Evolutionary conservation across 2,113 vertebrate genomes (phyloP).

Genomic region (Argyrosomus japonicus): DNA sequence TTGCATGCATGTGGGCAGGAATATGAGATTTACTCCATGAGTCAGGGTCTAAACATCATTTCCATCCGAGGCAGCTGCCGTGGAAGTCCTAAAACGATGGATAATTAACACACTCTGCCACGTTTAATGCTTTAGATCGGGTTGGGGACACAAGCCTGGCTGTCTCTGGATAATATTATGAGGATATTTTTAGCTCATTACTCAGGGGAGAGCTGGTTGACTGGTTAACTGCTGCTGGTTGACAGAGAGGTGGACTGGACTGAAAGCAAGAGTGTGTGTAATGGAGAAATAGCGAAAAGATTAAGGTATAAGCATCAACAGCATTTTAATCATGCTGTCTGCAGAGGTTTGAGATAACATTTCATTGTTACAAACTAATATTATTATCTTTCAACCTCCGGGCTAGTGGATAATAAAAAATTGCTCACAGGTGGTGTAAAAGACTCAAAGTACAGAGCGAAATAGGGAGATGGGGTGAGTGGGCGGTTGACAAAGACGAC

Average conservation of each 20-base stretch:
- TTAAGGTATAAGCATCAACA: not conserved
- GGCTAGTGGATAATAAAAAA: not conserved
- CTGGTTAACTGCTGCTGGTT: conserved; percentile 31
- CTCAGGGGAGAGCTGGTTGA: conserved; percentile 31
- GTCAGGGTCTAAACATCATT: conserved; percentile 73
- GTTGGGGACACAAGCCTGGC: conserved; percentile 29
- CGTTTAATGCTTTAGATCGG: conserved; percentile 37
- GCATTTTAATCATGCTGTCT: not conserved
- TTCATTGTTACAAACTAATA: not conserved
- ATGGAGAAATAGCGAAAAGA: not conserved
- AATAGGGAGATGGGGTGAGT: not conserved
- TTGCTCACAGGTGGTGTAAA: not conserved
- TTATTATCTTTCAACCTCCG: not conserved
- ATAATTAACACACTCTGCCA: conserved; percentile 59
- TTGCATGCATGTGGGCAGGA: conserved; percentile 55
- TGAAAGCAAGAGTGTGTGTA: conserved; percentile 2
- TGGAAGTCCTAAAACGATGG: conserved; percentile 56
- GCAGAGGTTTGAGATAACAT: not conserved
- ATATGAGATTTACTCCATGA: conserved; percentile 64
- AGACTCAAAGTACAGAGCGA: not conserved
- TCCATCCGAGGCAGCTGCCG: conserved; percentile 57
- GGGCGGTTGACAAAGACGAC: not conserved
- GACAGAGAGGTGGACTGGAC: conserved; percentile 2
- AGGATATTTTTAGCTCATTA: conserved; percentile 55
- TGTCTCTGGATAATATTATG: conserved; percentile 40